Evolutionary conservation across 2,113 vertebrate species (phyloP).

Genomic region (Hypanus sabinus): DNA sequence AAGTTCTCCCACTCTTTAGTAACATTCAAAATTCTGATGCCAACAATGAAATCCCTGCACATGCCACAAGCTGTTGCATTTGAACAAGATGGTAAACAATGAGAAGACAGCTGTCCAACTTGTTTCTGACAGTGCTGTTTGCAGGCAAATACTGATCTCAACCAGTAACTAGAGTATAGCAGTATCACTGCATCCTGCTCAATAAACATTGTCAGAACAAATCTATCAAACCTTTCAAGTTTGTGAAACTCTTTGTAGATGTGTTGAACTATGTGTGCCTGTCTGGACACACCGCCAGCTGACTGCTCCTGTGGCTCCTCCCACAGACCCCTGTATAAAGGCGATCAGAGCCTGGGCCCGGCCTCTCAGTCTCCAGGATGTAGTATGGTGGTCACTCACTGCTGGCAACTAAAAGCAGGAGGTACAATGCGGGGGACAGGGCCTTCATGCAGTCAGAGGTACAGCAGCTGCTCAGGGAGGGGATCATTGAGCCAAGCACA

Average conservation of each 20-base stretch:
- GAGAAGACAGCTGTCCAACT: not conserved
- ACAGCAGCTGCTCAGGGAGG: too few species aligned
- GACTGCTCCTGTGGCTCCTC: too few species aligned
- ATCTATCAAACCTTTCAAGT: not conserved
- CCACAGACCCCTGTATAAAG: too few species aligned
- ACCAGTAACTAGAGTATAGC: not conserved
- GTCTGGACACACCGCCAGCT: too few species aligned
- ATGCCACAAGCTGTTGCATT: not conserved
- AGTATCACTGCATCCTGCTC: not conserved
- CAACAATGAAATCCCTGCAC: not conserved
- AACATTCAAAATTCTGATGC: not conserved
- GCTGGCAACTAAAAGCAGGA: too few species aligned
- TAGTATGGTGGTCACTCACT: too few species aligned
- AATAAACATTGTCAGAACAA: not conserved
- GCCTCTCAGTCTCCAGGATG: too few species aligned
- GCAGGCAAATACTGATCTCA: not conserved
- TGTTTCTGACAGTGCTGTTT: not conserved
- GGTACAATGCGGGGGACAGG: too few species aligned
- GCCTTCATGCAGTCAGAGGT: too few species aligned
- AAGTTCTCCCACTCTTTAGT: not conserved
- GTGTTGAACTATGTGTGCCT: too few species aligned
- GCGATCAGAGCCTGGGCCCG: too few species aligned
- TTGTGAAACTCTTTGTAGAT: not conserved
- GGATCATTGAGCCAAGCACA: too few species aligned
- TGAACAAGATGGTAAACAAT: not conserved